Percentiles rank a stretch among this genome's conserved stretches.
Conservation (phyloP, 2,888 invertebrate genomes). For the Adela reaumurella region DNA sequence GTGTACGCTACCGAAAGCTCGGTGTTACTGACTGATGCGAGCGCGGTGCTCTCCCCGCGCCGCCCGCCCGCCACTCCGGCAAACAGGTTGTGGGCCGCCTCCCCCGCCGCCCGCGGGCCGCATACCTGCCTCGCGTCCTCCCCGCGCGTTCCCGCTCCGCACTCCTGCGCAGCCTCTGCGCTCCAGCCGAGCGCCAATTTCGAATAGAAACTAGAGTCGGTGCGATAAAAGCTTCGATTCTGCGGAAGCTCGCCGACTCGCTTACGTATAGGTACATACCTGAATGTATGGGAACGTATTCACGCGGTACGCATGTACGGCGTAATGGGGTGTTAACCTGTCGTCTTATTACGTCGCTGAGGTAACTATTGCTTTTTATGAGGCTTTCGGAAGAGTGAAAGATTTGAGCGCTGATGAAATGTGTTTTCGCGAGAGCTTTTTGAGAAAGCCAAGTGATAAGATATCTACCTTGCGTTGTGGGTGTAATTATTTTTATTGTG, state of each 20-base stretch:
- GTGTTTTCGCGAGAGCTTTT: no score
- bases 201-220: slow-evolving; percentile 1
- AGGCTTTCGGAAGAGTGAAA: no score
- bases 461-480: no score
- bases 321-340: no score
- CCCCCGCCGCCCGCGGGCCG: slow-evolving; percentile 7
- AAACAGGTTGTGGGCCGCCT: slow-evolving; percentile 2
- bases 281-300: no score
- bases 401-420: no score
- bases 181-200: slow-evolving; percentile 9
- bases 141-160: slow-evolving; percentile 11
- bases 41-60: slow-evolving; percentile 13
- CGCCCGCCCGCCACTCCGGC: slow-evolving; percentile 7
- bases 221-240: background rate
- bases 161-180: background rate
- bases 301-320: no score
- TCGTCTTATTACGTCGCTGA: no score
- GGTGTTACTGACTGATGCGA: slow-evolving; percentile 2
- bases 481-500: no score
- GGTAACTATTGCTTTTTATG: no score
- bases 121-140: slow-evolving; percentile 11
- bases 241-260: background rate
- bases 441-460: no score
- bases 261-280: no score
- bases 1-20: background rate